Evolutionary conservation across 1,140 invertebrate species (phyloP).

Genomic region (Spodoptera litura): DNA sequence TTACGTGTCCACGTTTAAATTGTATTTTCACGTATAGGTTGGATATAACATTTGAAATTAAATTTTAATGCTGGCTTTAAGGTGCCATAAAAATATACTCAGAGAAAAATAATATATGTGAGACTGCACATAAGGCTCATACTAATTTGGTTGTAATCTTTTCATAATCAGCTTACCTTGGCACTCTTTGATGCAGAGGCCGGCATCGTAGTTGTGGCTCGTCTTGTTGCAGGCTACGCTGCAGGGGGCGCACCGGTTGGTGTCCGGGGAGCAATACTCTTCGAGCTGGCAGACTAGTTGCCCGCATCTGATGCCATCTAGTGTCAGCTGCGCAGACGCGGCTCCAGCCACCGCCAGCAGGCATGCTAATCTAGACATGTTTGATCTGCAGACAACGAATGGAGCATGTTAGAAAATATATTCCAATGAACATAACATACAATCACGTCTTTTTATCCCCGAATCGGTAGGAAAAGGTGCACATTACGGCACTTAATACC

Average conservation of each 20-base stretch:
- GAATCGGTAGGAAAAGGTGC: too few species aligned
- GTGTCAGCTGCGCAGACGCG: conserved; percentile 72
- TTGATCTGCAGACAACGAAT: conserved; percentile 55
- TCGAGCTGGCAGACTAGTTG: conserved; percentile 80
- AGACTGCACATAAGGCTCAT: neutral
- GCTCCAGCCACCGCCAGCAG: conserved; percentile 68
- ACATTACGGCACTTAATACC: too few species aligned
- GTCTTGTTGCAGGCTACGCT: conserved; percentile 80
- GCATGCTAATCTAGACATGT: conserved; percentile 71
- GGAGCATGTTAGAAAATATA: neutral
- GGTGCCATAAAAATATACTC: too few species aligned
- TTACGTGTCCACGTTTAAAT: too few species aligned
- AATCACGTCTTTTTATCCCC: too few species aligned
- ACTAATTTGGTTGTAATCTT: neutral
- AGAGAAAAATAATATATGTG: too few species aligned
- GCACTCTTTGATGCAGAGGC: conserved; percentile 84
- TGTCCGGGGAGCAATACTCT: conserved; percentile 86
- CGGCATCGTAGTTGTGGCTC: conserved; percentile 83
- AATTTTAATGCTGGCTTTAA: too few species aligned
- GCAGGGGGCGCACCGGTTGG: conserved; percentile 84
- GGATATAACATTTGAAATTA: too few species aligned
- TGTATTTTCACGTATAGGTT: too few species aligned
- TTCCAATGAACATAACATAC: neutral
- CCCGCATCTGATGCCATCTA: conserved; percentile 82
- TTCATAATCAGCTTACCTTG: conserved; percentile 77